phyloP scores from a whole-genome alignment of 2,888 invertebrate genomes.

The Adineta ricciae region DNA sequence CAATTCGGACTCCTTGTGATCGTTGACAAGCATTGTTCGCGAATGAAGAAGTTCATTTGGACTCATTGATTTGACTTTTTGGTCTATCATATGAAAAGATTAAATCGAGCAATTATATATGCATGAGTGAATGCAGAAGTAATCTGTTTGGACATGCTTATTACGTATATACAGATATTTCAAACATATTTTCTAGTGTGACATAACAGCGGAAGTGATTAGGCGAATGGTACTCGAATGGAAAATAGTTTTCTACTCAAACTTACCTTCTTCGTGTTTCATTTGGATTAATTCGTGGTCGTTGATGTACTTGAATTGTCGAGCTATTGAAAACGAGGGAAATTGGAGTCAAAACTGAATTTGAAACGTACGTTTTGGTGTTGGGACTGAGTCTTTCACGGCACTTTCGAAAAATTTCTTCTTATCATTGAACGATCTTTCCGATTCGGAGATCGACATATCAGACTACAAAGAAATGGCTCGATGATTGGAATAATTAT shows the following conservation, averaged over 20 bases:
- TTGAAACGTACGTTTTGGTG: conserved; percentile 27
- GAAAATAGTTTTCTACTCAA: no score
- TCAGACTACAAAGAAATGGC: neutral
- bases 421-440: conserved; percentile 30
- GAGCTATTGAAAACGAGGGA: conserved; percentile 2
- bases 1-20: neutral
- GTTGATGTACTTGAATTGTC: conserved; percentile 30
- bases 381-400: conserved; percentile 15
- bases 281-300: conserved; percentile 31
- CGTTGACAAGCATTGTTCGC: neutral
- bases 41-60: neutral
- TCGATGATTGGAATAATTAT: neutral
- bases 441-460: conserved; percentile 21
- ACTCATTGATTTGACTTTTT: neutral
- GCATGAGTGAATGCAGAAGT: no score
- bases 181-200: neutral
- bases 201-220: no score
- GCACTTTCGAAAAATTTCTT: conserved; percentile 31
- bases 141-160: no score
- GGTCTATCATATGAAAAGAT: no score
- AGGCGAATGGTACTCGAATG: no score
- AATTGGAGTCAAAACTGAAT: no score
- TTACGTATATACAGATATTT: no score
- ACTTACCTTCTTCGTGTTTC: conserved; percentile 32
- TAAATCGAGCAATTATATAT: no score